Evolutionary conservation across 2,888 invertebrate species (phyloP), one percentile per base, ranked within the genome.

Genomic region (Apamea monoglypha): DNA sequence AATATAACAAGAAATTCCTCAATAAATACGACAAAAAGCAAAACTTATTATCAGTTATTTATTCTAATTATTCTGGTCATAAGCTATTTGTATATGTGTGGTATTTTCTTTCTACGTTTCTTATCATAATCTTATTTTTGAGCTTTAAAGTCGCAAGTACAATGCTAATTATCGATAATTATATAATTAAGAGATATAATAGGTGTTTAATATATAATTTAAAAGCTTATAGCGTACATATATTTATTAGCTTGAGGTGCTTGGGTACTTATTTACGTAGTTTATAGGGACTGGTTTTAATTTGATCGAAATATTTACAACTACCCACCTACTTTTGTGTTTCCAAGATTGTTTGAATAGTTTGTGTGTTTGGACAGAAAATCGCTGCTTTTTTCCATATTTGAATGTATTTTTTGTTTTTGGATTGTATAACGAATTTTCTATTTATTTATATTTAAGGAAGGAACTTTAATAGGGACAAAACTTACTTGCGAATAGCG

Each of bases 141-240:
- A 96, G 96, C 96, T 97, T 97, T 96, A 96, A 96, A 93, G 87
- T 93, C 92, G 88, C 92, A 87, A 96, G 96, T 96, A 96, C 96
- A 96, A 96, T 94, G 92, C 91, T 95, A 92, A 91, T 88, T 89
- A 90, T 85, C 90, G 84, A 91, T 91, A 91, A 91, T 80, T 89
- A 88, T 92, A 91, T 79, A 86, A 85, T 92, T 91, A 93, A 89
- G 93, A 91, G 89, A 90, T 90, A 78, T 92, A 89, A 95, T 95
- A 95, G 94, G 95, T 96, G 94, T 94, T 92, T 95, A 95, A 94
- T 91, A 92, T 93, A 94, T 94, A 81, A 90, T 91, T 92, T 92
- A 91, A 91, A 86, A 92, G 94, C 90, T 92, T 93, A 92, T 86
- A 80, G 89, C 91, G 82, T 91, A 92, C 92, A 91, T 94, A 94